Evolutionary conservation across 2,888 invertebrate genomes (phyloP), one percentile per base, ranked within the genome.

Genomic region (Synergus itoensis): DNA sequence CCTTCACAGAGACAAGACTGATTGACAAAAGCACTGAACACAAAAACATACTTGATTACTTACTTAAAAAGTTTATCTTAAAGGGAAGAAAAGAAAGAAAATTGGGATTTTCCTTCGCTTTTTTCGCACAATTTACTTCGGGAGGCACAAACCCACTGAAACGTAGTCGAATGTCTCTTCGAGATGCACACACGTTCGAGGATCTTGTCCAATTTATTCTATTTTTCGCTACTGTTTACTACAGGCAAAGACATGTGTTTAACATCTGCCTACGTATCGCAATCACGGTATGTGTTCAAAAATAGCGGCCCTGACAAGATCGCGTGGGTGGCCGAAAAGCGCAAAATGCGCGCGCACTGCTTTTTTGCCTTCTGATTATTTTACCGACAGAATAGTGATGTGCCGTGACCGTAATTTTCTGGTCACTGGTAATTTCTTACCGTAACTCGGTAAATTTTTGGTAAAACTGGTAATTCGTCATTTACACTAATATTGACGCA

Each of bases 181-280:
- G 12, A 28, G 73, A 73, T 73, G 73, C 73, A 73, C 48, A 73
- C 73, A 73, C 73, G 73, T 53, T 73, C 36, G 36, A 48, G 73
- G 73, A 9, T 73, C 73, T 36, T 53, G 48, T 73, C 53, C 48
- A 73, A 73, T 73, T 53, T 73, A 73, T 73, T 73, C 73, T 73
- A 73, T 73, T 77, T 77, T 77, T 77, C 48, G 63, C 77, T 40
- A 65, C 77, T 77, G 63, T 77, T 64, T 77, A 64, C 77, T 57
- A 77, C 77, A 64, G 40, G 36, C 45, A 14, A 60, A 77, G 69
- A 79, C 79, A 79, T 76, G 76, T 79, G 81, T 67, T 81, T 48
- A 63, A 79, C 79, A 79, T 76, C 76, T 79, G 77, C 63, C 76
- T 41, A 60, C 77, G 75, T 79, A 76, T 79, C 77, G 79, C 77